These are phyloP conservation scores for Macrocentrus cingulum DNA, from an alignment of 1,140 invertebrate species.

Conservation along the genomic window DNA sequence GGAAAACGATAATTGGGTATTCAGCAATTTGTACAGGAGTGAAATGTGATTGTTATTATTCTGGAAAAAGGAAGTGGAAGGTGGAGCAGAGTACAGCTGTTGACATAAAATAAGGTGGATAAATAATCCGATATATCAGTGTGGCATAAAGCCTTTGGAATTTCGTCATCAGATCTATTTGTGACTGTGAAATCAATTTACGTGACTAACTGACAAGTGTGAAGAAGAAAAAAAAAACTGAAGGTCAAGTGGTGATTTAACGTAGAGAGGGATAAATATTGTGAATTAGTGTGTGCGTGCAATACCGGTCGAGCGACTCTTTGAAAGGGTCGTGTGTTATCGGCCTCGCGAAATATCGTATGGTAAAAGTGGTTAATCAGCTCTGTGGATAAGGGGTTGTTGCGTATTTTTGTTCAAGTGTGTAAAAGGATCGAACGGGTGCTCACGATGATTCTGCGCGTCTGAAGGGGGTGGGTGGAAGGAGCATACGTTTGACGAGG, in stretches of 20 bases:
- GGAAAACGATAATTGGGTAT: no score
- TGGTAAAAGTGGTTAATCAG: conserved; percentile 30
- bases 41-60: no score
- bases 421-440: conserved; percentile 31
- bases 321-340: conserved; percentile 25
- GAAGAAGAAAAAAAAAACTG: conserved; percentile 9
- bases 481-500: background rate
- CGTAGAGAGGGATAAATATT: conserved; percentile 3
- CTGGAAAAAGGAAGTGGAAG: no score
- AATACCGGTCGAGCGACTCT: conserved; percentile 25
- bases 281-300: conserved; percentile 11
- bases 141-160: no score
- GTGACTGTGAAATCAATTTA: no score
- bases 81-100: no score
- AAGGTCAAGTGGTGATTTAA: conserved; percentile 5
- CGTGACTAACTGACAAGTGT: no score
- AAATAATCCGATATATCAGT: no score
- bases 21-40: no score
- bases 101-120: no score
- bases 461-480: conserved; percentile 20
- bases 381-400: conserved; percentile 28
- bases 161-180: no score
- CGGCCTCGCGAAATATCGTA: conserved; percentile 27
- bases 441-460: conserved; percentile 39
- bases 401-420: conserved; percentile 28